Conservation (phyloP, 2,797 vertebrate species). For the Sitta carolinensis region DNA sequence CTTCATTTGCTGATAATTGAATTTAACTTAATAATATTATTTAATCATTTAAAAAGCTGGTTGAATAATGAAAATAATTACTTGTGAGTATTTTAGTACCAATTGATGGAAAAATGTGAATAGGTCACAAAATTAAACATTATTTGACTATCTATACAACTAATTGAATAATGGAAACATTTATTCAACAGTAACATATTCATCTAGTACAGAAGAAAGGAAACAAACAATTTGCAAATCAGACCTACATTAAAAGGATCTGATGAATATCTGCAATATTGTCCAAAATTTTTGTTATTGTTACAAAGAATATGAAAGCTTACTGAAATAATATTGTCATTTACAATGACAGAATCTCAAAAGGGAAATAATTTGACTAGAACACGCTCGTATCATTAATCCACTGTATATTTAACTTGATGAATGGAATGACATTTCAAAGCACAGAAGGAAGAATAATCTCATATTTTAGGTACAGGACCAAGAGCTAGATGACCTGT, state of each 20-base stretch:
- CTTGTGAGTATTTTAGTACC: constrained; percentile 10
- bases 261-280: constrained; percentile 46
- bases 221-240: constrained; percentile 55
- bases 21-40: constrained; percentile 21
- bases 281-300: constrained; percentile 47
- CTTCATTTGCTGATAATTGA: constrained; percentile 13
- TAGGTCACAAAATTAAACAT: constrained; percentile 42
- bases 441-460: constrained; percentile 26
- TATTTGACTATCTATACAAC: constrained; percentile 44
- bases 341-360: constrained; percentile 46
- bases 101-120: constrained; percentile 31
- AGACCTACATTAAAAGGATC: constrained; percentile 25
- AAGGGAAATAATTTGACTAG: constrained; percentile 37
- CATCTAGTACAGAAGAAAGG: constrained; percentile 15
- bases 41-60: not conserved
- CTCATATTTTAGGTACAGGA: constrained; percentile 6
- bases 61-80: constrained; percentile 47
- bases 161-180: constrained; percentile 57
- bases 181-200: constrained; percentile 36
- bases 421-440: constrained; percentile 39
- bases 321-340: constrained; percentile 36
- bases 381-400: constrained; percentile 23
- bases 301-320: constrained; percentile 42
- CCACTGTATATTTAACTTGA: constrained; percentile 39
- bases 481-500: not conserved